Base-by-base conservation (phyloP, 2,797 vertebrate species). In the Semotilus atromaculatus region DNA sequence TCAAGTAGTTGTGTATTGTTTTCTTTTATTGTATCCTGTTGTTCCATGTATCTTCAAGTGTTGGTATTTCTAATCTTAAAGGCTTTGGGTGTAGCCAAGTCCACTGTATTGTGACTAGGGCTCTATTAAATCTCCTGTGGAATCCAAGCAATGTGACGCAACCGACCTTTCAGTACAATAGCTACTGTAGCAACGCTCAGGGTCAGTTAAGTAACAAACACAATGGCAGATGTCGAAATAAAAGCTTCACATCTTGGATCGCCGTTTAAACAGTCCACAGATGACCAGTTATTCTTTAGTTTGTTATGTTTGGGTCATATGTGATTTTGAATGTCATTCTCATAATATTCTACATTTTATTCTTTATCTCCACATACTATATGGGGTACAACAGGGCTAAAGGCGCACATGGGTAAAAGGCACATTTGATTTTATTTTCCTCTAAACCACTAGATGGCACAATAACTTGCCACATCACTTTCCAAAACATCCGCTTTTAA, bases 131-230 rank as follows among this genome's bases (percentile, higher is more conserved):
- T 87, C 72, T 66, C 26, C 76, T 81, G 80, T 48, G 88, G 83
- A 89, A 89, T 89, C 64, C 62, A 67, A 78, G 66, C 80, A 70
- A 34, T 64, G 72, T 85, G 80, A 87, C 13, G 68, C 72, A 73
- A 83, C 58, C n/a, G 5, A 53, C 83, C 77, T 70, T 80, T 80
- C 48, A 38, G 68, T 51, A 74, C 81, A 81, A 62, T 73, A 81
- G 82, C 81, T 51, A 80, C 84, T 81, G 72, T 77, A 88, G 66
- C 72, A 75, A 45, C 19, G 8, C 75, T 53, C 76, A 53, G 70
- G 75, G 81, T 83, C 80, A 73, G 21, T 64, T 34, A 60, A 73
- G 80, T 23, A 77, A 29, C 26, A 85, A 81, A 75, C 72, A 72
- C 75, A 68, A 53, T 68, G 68, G 34, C 34, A 31, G 36, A 78